Base-by-base conservation (phyloP, 2,113 vertebrate genomes). In the Oreochromis niloticus region DNA sequence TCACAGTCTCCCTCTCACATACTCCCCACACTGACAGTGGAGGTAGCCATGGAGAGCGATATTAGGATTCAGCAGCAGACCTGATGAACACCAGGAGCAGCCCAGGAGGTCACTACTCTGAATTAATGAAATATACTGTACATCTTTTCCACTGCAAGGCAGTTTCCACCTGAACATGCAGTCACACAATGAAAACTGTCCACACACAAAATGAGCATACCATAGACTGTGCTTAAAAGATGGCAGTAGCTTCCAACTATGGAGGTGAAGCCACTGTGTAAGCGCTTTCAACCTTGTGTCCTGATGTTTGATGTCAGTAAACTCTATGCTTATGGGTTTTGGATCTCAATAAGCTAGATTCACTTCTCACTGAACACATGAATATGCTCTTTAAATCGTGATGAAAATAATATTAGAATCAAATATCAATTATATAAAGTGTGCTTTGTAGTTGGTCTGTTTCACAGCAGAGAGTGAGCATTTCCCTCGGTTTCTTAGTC, bases 81-180 rank as follows among this genome's bases (percentile, higher is more conserved):
- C 87, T 82, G 87, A 88, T 89, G 89, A 94, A 90, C 80, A 90
- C 86, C 84, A 81, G 39, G 36, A 81, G 84, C 68, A 61, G 88
- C 55, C 85, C 82, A 52, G 55, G 82, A 90, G 91, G 92, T 93
- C 87, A 93, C 89, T 32, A 34, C 83, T 87, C 73, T 3, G 59
- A 92, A 93, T 95, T 89, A 91, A 95, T 91, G 75, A 93, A 92
- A 94, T 87, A 84, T 85, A 91, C 52, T 78, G 73, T 78, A 78
- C 82, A 85, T 88, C 22, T 61, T 86, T 73, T 24, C 46, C 32
- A 50, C 85, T 36, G 88, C 88, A 43, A 82, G 82, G 71, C 30
- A 24, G 57, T 63, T 59, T 83, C 48, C 73, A 54, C 80, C 68
- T 80, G 16, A 75, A 82, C 75, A 78, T 63, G 34, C 48, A 55